Percentiles rank a stretch among this genome's conserved stretches.
Conservation (phyloP, 1,140 invertebrate genomes). For the Aphaenogaster ashmeadi region DNA sequence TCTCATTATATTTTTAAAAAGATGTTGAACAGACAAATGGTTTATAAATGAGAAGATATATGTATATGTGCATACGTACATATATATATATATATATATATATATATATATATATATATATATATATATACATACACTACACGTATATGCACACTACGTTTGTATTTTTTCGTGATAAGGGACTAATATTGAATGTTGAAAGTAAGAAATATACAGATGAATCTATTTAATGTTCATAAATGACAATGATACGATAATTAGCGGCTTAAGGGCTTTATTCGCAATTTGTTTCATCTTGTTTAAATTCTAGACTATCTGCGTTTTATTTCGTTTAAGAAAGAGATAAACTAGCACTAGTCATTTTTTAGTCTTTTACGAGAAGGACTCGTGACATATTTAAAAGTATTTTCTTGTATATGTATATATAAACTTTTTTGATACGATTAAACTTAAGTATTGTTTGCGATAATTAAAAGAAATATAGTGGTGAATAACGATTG, state of each 20-base stretch:
- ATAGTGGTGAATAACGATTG: background rate
- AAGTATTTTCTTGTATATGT: background rate
- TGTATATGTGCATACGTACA: conserved; percentile 15
- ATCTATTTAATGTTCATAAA: background rate
- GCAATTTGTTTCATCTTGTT: background rate
- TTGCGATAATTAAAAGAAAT: background rate
- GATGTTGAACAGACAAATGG: conserved; percentile 41
- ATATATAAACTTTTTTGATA: background rate
- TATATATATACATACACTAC: conserved; percentile 20
- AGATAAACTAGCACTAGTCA: background rate
- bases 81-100: conserved; percentile 33
- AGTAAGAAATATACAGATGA: conserved; percentile 3
- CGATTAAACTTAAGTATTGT: background rate
- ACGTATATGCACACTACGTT: conserved; percentile 9
- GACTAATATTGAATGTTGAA: conserved; percentile 42
- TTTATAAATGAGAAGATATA: conserved; percentile 57
- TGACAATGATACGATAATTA: background rate
- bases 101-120: conserved; percentile 29
- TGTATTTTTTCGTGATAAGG: conserved; percentile 41
- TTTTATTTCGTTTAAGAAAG: background rate
- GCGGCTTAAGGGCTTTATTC: background rate
- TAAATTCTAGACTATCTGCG: background rate
- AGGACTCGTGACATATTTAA: background rate
- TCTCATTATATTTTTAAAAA: conserved; percentile 68
- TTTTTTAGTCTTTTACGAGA: conserved; percentile 15